Conservation (phyloP, 2,888 invertebrate genomes). For the Drosophila greeni region DNA sequence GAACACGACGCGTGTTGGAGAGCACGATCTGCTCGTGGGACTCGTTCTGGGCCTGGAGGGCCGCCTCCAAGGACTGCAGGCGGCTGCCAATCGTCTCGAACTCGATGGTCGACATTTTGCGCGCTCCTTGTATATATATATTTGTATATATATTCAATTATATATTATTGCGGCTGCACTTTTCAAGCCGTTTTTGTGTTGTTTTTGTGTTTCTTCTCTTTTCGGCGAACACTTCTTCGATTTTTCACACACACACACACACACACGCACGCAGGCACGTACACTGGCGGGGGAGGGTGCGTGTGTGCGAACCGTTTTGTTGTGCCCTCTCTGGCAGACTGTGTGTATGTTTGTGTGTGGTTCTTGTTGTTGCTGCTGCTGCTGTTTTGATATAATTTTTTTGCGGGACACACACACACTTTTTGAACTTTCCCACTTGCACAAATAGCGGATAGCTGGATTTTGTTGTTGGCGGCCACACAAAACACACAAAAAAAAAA, state of each 20-base stretch:
- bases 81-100: slow-evolving; percentile 82
- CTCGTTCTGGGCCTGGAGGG: slow-evolving; percentile 82
- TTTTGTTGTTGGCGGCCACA: slow-evolving; percentile 31
- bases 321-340: slow-evolving; percentile 12
- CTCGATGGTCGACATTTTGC: slow-evolving; percentile 60
- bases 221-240: slow-evolving; percentile 44
- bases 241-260: slow-evolving; percentile 48
- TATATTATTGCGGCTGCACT: slow-evolving; percentile 30
- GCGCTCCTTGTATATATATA: slow-evolving; percentile 1
- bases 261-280: slow-evolving; percentile 21
- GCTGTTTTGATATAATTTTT: slow-evolving; percentile 20
- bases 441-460: slow-evolving; percentile 39
- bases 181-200: slow-evolving; percentile 7
- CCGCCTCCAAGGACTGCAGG: slow-evolving; percentile 89
- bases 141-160: slow-evolving; percentile 7
- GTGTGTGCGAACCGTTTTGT: slow-evolving; percentile 27
- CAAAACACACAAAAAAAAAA: slow-evolving; percentile 40
- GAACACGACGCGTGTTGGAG: slow-evolving; percentile 49
- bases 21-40: slow-evolving; percentile 78
- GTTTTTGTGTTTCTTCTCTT: slow-evolving; percentile 27
- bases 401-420: slow-evolving; percentile 42
- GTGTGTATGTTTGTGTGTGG: slow-evolving; percentile 14
- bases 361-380: slow-evolving; percentile 23
- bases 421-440: slow-evolving; percentile 45
- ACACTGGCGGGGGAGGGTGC: slow-evolving; percentile 33